Conservation (phyloP, 2,113 vertebrate species). For the Nanger granti region DNA sequence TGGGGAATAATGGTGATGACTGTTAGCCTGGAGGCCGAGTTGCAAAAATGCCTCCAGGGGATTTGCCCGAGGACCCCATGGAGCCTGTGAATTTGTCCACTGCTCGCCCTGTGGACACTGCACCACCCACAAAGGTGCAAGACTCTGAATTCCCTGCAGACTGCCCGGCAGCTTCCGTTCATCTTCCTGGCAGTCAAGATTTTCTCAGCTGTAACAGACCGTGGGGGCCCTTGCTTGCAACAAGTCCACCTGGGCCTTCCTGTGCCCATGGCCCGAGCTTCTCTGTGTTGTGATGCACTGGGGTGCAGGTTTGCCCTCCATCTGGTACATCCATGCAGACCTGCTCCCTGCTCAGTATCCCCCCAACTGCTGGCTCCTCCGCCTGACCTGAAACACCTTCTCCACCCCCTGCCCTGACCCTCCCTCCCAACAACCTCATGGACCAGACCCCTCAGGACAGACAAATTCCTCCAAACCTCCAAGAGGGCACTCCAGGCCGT, state of each 20-base stretch:
- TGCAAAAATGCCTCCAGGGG: neutral
- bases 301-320: neutral
- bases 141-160: neutral
- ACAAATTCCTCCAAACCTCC: neutral
- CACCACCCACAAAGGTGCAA: neutral
- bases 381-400: neutral
- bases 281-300: neutral
- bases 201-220: neutral
- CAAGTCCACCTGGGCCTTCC: neutral
- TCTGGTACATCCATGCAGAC: neutral
- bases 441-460: neutral
- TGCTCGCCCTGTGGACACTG: neutral
- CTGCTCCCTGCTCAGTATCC: neutral
- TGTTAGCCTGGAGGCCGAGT: neutral
- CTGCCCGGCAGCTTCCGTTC: neutral
- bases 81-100: neutral
- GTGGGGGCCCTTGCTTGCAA: neutral
- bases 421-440: neutral
- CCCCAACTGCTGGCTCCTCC: neutral
- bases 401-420: neutral
- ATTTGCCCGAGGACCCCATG: rapidly evolving
- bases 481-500: neutral
- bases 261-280: rapidly evolving
- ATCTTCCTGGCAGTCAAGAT: neutral
- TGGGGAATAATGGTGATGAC: neutral